Base-by-base conservation (phyloP, 2,113 vertebrate species). In the Petaurus breviceps region DNA sequence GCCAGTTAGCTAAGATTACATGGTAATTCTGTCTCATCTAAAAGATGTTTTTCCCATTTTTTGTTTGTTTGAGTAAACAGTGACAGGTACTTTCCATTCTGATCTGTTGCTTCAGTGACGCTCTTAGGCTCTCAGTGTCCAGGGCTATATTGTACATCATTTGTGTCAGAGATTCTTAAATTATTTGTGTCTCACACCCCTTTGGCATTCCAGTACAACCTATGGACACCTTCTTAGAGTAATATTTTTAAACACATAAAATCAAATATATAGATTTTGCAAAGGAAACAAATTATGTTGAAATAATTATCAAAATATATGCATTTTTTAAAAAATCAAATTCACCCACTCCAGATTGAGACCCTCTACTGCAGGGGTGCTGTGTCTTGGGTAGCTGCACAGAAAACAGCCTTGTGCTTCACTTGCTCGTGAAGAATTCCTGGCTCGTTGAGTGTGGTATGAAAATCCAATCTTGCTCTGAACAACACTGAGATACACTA, bases 401-500 rank as follows among this genome's bases (percentile, higher is more conserved):
- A 84, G 68, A 84, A 43, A 84, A 19, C 68, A 84, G 43, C 19
- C 68, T 43, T 23, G 19, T 43, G 68, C 68, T 84, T 84, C 68
- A 84, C 19, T 84, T 43, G 19, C 68, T 84, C 14, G 31, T 46
- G 43, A 95, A 93, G 95, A 97, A 98, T 96, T 96, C 96, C 97
- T 98, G 53, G 95, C 97, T 94, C 95, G 92, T 51, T 19, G n/a
- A 95, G 94, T 94, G 43, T 92, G 68, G 51, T 68, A 95, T 84
- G 94, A 55, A 97, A 97, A 97, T 91, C 31, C 55, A 96, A 90
- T 97, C 97, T 97, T 94, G 84, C 95, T 95, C 54, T 2, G 12
- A 91, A 96, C 77, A 95, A 54, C 1, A 0, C 8, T 90, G 51
- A 97, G 97, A 28, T 9, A 93, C 25, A 96, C 97, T 95, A 95